phyloP scores from a whole-genome alignment of 1,140 invertebrate species.

The Drosophila takahashii region DNA sequence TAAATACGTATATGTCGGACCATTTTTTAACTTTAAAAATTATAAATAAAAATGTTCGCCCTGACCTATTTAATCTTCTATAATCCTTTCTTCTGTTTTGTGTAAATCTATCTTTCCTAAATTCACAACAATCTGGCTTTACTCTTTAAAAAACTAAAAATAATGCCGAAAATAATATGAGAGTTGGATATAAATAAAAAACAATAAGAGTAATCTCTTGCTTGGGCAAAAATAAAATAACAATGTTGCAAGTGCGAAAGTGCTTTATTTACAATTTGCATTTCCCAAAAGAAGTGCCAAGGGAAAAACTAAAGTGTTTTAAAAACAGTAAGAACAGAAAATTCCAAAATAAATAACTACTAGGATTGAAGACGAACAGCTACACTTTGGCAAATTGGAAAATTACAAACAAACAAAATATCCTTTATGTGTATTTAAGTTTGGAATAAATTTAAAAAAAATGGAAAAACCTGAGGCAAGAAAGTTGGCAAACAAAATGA shows the following conservation, averaged over 20 bases:
- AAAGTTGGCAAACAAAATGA: background rate
- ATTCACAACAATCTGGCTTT: background rate
- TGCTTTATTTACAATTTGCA: constrained; percentile 22
- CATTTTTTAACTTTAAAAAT: no score
- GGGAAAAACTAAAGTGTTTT: constrained; percentile 1
- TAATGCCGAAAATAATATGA: background rate
- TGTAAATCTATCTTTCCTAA: background rate
- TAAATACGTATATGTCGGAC: no score
- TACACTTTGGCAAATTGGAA: constrained; percentile 5
- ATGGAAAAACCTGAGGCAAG: background rate
- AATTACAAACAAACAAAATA: background rate
- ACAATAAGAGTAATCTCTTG: constrained; percentile 1
- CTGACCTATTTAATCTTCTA: no score
- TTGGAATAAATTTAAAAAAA: constrained; percentile 2
- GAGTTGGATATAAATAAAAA: background rate
- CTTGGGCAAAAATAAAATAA: background rate
- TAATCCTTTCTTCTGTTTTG: background rate
- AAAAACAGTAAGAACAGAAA: constrained; percentile 8
- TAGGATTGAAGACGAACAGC: background rate
- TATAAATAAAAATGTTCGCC: no score
- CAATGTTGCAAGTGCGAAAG: constrained; percentile 1
- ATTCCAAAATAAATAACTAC: constrained; percentile 16
- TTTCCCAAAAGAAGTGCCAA: background rate
- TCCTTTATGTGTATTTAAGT: background rate
- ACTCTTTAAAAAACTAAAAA: background rate